Evolutionary conservation across 1,140 invertebrate species (phyloP).

Genomic region (Papilio polytes): DNA sequence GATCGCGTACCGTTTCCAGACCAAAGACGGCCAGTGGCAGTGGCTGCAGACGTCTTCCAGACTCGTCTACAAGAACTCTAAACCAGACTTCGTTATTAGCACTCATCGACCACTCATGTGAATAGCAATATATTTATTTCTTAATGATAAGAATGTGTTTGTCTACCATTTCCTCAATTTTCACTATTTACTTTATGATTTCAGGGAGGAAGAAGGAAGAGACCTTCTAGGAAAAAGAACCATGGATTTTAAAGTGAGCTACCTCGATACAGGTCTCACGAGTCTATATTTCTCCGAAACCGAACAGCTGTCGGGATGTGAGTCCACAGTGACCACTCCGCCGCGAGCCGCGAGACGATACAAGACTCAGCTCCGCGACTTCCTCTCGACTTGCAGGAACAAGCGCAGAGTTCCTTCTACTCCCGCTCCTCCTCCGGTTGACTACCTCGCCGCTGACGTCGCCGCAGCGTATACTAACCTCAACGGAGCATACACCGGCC

Average conservation of each 20-base stretch:
- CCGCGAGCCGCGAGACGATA: constrained; percentile 93
- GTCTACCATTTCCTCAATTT: background rate
- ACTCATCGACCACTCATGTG: constrained; percentile 99
- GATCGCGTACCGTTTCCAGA: constrained; percentile 98
- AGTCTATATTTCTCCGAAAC: constrained; percentile 95
- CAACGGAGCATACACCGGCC: constrained; percentile 91
- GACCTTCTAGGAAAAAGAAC: constrained; percentile 98
- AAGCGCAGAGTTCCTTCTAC: constrained; percentile 91
- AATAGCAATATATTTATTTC: constrained; percentile 74
- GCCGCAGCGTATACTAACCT: constrained; percentile 92
- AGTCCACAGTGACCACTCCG: constrained; percentile 85
- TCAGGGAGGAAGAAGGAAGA: constrained; percentile 98
- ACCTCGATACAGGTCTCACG: constrained; percentile 95
- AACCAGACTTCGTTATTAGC: constrained; percentile 99
- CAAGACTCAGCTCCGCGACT: constrained; percentile 96
- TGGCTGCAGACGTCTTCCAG: constrained; percentile 99
- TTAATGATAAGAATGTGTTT: background rate
- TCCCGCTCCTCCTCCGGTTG: constrained; percentile 76
- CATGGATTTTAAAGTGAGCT: constrained; percentile 99
- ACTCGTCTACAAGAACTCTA: constrained; percentile 99
- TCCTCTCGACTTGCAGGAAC: constrained; percentile 95
- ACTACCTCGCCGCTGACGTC: constrained; percentile 85
- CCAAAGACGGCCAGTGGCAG: constrained; percentile 97
- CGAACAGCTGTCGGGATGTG: constrained; percentile 89
- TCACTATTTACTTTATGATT: constrained; percentile 53